Percentiles rank a stretch among this genome's conserved stretches.
Evolutionary conservation across 1,140 invertebrate genomes (phyloP).

Genomic region (Bombus haemorrhoidalis): DNA sequence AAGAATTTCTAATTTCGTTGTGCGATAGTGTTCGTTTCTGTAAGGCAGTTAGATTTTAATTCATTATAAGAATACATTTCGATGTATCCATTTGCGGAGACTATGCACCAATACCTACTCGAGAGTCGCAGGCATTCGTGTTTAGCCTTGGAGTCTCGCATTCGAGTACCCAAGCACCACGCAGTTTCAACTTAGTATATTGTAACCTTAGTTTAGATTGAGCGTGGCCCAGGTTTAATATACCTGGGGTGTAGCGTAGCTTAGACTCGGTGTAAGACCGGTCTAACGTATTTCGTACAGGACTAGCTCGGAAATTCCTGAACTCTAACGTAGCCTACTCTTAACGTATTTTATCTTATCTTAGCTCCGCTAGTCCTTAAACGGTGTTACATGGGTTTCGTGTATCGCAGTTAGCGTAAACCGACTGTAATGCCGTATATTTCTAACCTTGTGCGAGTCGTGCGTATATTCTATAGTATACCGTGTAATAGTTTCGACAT

Average conservation of each 20-base stretch:
- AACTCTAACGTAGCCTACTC: constrained; percentile 9
- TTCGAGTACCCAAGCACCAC: neutral
- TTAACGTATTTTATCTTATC: constrained; percentile 7
- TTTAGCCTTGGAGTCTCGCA: neutral
- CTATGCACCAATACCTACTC: no score
- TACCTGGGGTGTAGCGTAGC: neutral
- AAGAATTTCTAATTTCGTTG: no score
- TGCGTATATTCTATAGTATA: neutral
- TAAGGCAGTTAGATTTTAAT: neutral
- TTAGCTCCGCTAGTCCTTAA: neutral
- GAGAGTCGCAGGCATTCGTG: neutral
- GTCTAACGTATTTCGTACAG: constrained; percentile 12
- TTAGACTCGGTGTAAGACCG: neutral
- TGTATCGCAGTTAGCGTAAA: neutral
- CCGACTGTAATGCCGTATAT: neutral
- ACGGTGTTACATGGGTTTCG: neutral
- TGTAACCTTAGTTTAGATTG: constrained; percentile 13
- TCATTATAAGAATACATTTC: neutral
- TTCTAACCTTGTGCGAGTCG: no score
- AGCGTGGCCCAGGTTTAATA: constrained; percentile 19
- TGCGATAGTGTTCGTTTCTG: no score
- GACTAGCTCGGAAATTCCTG: constrained; percentile 15
- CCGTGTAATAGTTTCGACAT: neutral
- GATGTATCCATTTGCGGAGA: neutral
- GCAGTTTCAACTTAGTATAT: neutral